These are phyloP conservation scores for Emmelina monodactyla DNA, from an alignment of 2,888 invertebrate species.

Conservation along the genomic window DNA sequence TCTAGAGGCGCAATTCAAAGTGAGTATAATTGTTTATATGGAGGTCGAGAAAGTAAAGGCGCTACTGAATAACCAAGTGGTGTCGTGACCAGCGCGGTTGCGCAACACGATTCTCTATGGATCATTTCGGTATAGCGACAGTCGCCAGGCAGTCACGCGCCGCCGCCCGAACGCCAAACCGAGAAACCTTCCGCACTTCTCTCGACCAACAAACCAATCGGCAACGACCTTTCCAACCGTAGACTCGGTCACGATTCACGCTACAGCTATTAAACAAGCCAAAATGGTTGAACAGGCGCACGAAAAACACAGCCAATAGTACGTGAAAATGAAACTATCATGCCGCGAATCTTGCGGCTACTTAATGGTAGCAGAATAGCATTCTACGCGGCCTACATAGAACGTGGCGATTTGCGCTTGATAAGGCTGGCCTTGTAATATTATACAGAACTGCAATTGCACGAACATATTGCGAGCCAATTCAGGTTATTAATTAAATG, in stretches of 20 bases:
- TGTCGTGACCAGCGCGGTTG: constrained; percentile 33
- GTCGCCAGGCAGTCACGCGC: constrained; percentile 36
- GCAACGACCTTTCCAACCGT: not conserved
- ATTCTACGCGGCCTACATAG: constrained; percentile 38
- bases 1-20: constrained; percentile 22
- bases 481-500: too few relatives aligned
- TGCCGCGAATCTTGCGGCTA: constrained; percentile 45
- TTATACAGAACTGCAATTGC: too few relatives aligned
- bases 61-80: constrained; percentile 44
- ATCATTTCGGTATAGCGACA: constrained; percentile 27
- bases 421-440: constrained; percentile 55
- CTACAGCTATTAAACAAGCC: constrained; percentile 29
- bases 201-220: not conserved
- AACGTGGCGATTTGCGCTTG: constrained; percentile 53
- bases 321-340: constrained; percentile 59
- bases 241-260: constrained; percentile 31
- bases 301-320: constrained; percentile 40
- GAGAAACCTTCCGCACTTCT: constrained; percentile 18
- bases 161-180: constrained; percentile 27
- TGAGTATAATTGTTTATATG: constrained; percentile 30
- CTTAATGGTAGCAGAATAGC: constrained; percentile 32
- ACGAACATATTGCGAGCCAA: too few relatives aligned
- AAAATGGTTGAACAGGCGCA: constrained; percentile 40
- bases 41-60: constrained; percentile 53
- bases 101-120: constrained; percentile 41